Evolutionary conservation across 2,797 vertebrate species (phyloP), one percentile per base, ranked within the genome.

Genomic region (Lithobates sylvaticus): DNA sequence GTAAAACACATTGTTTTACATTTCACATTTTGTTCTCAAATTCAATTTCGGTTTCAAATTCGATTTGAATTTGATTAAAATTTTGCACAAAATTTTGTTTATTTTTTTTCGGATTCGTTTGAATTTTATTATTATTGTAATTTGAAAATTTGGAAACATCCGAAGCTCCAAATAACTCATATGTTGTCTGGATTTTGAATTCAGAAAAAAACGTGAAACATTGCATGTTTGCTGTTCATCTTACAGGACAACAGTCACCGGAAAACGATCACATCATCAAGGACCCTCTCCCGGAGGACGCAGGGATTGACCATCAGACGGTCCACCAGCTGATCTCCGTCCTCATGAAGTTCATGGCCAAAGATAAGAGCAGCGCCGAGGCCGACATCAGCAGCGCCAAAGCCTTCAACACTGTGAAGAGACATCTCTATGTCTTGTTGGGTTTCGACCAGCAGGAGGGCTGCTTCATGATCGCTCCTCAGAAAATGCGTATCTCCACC

Each of bases 311-410:
- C 87, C 98, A 99, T 89, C 98, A 99, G 94, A 99, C 98, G 0
- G 98, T 99, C 18, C 98, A 99, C 92, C 98, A 99, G 92, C 95
- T 99, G 10, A 98, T 99, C 86, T 98, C 97, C 84, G 98, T 99
- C 88, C 96, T 99, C 32, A 99, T 99, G 98, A 99, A 99, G 92
- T 99, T 99, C 86, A 99, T 99, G 98, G 96, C 98, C 15, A 99
- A 99, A 92, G 98, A 99, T 26, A 94, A 97, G 91, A 99, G 98
- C 93, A 99, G 98, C 0, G 98, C 97, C 0, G 98, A 99, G 92
- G 95, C 96, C 0, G 98, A 99, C 88, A 98, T 99, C 70, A 96
- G 97, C 93, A 99, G 98, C 0, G 98, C 98, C 50, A 99, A 99
- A 91, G 98, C 98, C 81, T 99, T 99, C 91, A 99, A 99, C 92